These are phyloP conservation scores for Drosophila dives DNA, from an alignment of 2,888 invertebrate species.

Conservation along the genomic window DNA sequence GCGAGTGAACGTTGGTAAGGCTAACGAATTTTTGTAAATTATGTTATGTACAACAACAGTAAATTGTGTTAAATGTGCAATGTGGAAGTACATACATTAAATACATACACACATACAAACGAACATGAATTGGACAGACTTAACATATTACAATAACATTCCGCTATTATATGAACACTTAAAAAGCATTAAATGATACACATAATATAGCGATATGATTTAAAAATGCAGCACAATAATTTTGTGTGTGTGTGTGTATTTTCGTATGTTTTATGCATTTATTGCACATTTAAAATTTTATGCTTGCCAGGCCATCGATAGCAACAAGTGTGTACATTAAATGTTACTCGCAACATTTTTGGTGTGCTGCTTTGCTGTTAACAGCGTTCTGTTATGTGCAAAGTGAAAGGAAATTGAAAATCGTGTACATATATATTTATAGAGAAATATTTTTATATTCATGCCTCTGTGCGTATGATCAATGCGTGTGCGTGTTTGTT, in stretches of 20 bases:
- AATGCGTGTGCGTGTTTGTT: constrained; percentile 1
- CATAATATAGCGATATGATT: constrained; percentile 2
- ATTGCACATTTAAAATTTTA: constrained; percentile 9
- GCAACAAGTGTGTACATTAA: constrained; percentile 41
- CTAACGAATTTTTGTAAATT: constrained; percentile 27
- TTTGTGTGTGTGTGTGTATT: constrained; percentile 2
- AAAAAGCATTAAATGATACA: neutral
- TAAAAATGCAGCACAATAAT: neutral
- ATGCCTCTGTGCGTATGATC: constrained; percentile 12
- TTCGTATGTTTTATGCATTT: constrained; percentile 8
- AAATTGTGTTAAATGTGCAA: constrained; percentile 25
- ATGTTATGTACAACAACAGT: constrained; percentile 11
- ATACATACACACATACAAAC: constrained; percentile 1
- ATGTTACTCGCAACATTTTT: constrained; percentile 37
- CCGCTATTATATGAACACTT: constrained; percentile 15
- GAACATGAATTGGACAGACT: neutral
- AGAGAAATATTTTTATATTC: neutral
- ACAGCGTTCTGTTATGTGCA: constrained; percentile 46
- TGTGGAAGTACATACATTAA: constrained; percentile 1
- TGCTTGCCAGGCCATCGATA: constrained; percentile 10
- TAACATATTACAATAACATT: constrained; percentile 18
- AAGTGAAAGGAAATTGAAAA: constrained; percentile 34
- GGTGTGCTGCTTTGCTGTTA: constrained; percentile 17
- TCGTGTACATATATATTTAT: constrained; percentile 1
- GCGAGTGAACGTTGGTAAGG: constrained; percentile 12